Evolutionary conservation across 2,797 vertebrate genomes (phyloP).

Genomic region (Acanthurus tractus): DNA sequence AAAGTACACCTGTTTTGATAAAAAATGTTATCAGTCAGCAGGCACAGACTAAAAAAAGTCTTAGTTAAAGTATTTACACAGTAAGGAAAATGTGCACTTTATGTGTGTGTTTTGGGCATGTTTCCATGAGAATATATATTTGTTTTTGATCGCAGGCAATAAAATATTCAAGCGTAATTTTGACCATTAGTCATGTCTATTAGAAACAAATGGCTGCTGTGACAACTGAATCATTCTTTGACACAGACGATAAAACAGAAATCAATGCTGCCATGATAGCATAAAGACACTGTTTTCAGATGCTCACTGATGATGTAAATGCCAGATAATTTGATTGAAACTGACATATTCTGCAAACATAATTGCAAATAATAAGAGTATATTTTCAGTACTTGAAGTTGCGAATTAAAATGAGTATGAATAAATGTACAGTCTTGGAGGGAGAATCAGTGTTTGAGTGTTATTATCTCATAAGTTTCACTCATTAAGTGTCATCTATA

Average conservation of each 20-base stretch:
- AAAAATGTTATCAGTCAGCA: not conserved
- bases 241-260: conserved; percentile 41
- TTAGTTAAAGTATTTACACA: not conserved
- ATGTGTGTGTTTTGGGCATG: conserved; percentile 2
- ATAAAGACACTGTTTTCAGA: conserved; percentile 39
- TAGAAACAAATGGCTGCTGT: conserved; percentile 34
- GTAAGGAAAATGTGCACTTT: not conserved
- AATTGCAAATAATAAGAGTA: not conserved
- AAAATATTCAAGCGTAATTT: conserved; percentile 56
- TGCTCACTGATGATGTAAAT: conserved; percentile 3
- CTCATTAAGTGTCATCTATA: too few relatives aligned
- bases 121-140: not conserved
- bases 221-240: conserved; percentile 47
- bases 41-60: not conserved
- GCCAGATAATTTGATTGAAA: conserved; percentile 15
- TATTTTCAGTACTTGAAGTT: not conserved
- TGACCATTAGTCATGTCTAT: conserved; percentile 49
- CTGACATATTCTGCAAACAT: conserved; percentile 2
- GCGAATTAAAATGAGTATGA: not conserved
- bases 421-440: too few relatives aligned
- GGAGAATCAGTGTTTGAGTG: too few relatives aligned
- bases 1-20: not conserved
- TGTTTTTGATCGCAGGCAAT: conserved; percentile 29
- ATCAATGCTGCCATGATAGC: conserved; percentile 48
- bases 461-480: too few relatives aligned